Evolutionary conservation across 2,797 vertebrate species (phyloP), one percentile per base, ranked within the genome.

Genomic region (Acanthornis magna): DNA sequence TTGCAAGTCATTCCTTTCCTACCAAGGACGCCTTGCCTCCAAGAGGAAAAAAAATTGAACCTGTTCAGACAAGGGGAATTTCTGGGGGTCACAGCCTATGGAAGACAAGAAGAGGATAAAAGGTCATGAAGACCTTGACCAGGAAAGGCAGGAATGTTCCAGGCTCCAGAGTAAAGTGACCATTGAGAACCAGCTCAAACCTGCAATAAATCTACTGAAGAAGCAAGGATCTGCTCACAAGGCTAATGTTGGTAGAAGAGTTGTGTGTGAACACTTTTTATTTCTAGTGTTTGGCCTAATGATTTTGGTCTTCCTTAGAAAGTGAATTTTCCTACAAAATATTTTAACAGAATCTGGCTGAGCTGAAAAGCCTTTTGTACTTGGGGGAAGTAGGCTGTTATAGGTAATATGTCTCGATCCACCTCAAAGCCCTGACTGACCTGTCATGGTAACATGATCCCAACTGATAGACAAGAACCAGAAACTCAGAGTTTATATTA

Each of bases 21-120:
- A 14, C 8, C 11, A 75, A 55, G n/a, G 9, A 70, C 11, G 32
- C 4, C 5, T 18, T 1, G 1, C 1, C 10, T 60, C 30, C 14
- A 30, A 23, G 10, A 54, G 13, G 36, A 71, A 81, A 76, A 4
- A 57, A 70, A 74, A 45, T 3, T 11, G 13, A 84, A 10, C 10
- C 16, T 32, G 13, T 22, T 7, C 16, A 58, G 26, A 43, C 6
- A 72, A 47, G 13, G 16, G 12, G 10, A 30, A 50, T 66, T 84
- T 91, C 61, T 63, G 11, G 5, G 16, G 2, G 9, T 61, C 7
- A 25, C 16, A 70, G 47, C 6, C 12, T 66, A 13, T 30, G 27
- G 6, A 23, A 40, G 14, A 10, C n/a, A 75, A 60, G n/a, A 68
- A 63, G 20, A 57, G 12, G 8, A 10, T 54, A 66, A 80, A 51